Evolutionary conservation across 2,797 vertebrate species (phyloP).

Genomic region (Ctenochaetus hawaiiensis): DNA sequence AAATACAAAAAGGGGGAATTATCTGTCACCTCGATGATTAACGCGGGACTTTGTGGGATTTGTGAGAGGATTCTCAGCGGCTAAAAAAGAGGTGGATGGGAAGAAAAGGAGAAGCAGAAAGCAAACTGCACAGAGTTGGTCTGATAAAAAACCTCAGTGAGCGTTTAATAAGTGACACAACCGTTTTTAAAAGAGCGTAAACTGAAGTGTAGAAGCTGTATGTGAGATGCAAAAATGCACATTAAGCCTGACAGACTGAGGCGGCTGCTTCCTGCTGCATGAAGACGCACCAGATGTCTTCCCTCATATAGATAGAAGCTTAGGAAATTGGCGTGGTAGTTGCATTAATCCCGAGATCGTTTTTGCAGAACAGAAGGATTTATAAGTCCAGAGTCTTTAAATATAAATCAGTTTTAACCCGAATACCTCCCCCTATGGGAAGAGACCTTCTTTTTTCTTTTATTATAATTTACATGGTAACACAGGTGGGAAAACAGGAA

Average conservation of each 20-base stretch:
- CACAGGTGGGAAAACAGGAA: conserved; percentile 30
- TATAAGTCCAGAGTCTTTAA: conserved; percentile 20
- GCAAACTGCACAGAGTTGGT: too few species aligned
- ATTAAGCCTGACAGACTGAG: not conserved
- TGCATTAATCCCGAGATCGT: conserved; percentile 48
- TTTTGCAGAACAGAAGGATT: conserved; percentile 28
- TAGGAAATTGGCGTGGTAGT: conserved; percentile 23
- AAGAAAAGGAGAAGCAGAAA: not conserved
- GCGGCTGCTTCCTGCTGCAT: conserved; percentile 3
- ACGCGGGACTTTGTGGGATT: conserved; percentile 30
- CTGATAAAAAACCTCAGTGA: not conserved
- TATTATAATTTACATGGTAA: not conserved
- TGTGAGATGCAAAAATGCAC: conserved; percentile 21
- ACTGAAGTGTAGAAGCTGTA: too few species aligned
- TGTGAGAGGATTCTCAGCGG: conserved; percentile 34
- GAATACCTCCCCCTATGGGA: not conserved
- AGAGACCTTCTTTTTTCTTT: not conserved
- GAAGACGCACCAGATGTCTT: conserved; percentile 47
- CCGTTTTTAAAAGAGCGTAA: too few species aligned
- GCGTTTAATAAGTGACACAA: too few species aligned
- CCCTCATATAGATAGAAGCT: conserved; percentile 33
- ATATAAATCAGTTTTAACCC: conserved; percentile 31
- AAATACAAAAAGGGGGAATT: conserved; percentile 48
- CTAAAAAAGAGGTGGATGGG: not conserved
- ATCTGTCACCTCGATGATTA: conserved; percentile 42